Evolutionary conservation across 1,140 invertebrate species (phyloP).

Genomic region (Tetranychus cinnabarinus): DNA sequence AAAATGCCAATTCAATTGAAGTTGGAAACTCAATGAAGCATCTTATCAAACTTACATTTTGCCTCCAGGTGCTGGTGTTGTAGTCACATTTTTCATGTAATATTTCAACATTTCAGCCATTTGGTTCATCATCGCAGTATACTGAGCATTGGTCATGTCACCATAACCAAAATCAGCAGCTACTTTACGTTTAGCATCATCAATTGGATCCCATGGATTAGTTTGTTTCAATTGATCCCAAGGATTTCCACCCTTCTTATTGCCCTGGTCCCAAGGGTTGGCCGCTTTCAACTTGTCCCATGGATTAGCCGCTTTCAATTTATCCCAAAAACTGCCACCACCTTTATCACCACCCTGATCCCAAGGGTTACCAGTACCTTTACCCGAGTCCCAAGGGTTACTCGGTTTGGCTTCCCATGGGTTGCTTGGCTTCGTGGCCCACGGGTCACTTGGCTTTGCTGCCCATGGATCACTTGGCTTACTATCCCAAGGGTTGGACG

Average conservation of each 20-base stretch:
- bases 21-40: neutral
- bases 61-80: neutral
- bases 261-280: neutral
- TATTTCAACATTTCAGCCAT: neutral
- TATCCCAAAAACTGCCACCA: too few relatives aligned
- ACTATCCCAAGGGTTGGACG: too few relatives aligned
- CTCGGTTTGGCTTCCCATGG: too few relatives aligned
- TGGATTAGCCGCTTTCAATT: too few relatives aligned
- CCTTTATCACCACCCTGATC: too few relatives aligned
- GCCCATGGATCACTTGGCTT: too few relatives aligned
- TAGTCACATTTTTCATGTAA: neutral
- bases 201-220: neutral
- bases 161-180: slow-evolving; percentile 41
- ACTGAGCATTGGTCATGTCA: neutral
- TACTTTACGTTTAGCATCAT: slow-evolving; percentile 56
- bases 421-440: too few relatives aligned
- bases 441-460: too few relatives aligned
- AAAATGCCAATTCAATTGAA: neutral
- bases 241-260: too few relatives aligned
- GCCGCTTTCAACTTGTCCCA: neutral
- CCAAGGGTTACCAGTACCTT: too few relatives aligned
- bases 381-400: too few relatives aligned
- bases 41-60: neutral
- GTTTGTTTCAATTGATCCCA: neutral
- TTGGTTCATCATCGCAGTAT: neutral